Conservation (phyloP, 2,888 invertebrate species). For the Hartigia nigra region DNA sequence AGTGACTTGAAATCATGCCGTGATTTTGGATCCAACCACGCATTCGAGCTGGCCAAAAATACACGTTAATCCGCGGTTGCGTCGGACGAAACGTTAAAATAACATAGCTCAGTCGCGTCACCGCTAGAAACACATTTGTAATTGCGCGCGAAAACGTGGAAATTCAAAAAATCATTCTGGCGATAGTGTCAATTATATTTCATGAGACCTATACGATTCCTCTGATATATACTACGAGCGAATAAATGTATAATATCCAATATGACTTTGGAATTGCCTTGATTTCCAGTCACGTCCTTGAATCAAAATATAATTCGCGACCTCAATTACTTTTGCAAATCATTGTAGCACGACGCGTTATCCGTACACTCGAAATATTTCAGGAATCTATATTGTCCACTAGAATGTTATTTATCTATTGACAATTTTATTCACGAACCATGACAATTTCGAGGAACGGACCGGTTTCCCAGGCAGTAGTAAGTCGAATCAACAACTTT, state of each 20-base stretch:
- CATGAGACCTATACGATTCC: background rate
- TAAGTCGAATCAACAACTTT: constrained; percentile 26
- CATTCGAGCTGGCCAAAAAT: constrained; percentile 1
- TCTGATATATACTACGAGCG: background rate
- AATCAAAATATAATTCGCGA: background rate
- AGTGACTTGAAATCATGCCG: background rate
- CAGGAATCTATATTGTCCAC: background rate
- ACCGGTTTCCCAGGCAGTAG: background rate
- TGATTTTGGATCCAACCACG: constrained; percentile 1
- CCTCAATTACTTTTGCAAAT: background rate
- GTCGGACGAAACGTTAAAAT: constrained; percentile 42
- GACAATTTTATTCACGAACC: background rate
- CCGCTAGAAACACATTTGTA: background rate
- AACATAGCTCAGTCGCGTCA: constrained; percentile 21
- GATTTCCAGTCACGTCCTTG: background rate
- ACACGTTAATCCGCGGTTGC: constrained; percentile 1
- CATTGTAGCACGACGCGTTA: background rate
- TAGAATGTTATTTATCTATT: background rate
- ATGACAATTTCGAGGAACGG: background rate
- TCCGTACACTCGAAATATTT: background rate
- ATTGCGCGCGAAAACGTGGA: background rate
- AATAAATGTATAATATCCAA: background rate
- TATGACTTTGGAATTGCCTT: background rate
- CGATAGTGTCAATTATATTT: background rate
- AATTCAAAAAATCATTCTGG: background rate